Conservation (phyloP, 2,113 vertebrate species). For the Rhinoderma darwinii region DNA sequence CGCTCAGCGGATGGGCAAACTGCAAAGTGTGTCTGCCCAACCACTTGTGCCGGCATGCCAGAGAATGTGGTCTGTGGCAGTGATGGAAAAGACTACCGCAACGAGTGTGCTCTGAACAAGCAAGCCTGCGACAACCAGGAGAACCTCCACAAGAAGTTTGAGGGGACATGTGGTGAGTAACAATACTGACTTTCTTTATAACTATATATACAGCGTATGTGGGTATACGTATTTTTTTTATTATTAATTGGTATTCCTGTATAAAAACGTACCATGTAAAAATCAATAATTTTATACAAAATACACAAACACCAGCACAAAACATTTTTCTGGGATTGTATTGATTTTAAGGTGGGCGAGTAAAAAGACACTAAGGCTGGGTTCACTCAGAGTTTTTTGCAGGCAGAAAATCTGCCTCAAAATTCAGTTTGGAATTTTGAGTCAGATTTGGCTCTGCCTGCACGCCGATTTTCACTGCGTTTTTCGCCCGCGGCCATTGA, state of each 20-base stretch:
- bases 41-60: slow-evolving; percentile 72
- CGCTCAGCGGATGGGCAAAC: slow-evolving; percentile 83
- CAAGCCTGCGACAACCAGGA: slow-evolving; percentile 86
- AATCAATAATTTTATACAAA: not conserved
- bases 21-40: slow-evolving; percentile 87
- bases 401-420: too few relatives aligned
- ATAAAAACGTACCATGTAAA: not conserved
- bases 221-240: too few relatives aligned
- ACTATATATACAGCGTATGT: too few relatives aligned
- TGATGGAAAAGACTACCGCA: slow-evolving; percentile 87
- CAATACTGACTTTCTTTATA: too few relatives aligned
- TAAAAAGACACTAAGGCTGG: too few relatives aligned
- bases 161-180: slow-evolving; percentile 86
- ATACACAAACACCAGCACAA: not conserved
- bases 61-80: slow-evolving; percentile 85
- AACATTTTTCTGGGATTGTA: not conserved
- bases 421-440: too few relatives aligned
- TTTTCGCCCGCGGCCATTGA: too few relatives aligned
- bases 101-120: slow-evolving; percentile 85
- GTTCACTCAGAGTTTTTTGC: too few relatives aligned
- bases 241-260: not conserved
- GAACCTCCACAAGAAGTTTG: slow-evolving; percentile 85
- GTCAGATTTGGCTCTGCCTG: too few relatives aligned
- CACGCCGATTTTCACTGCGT: too few relatives aligned
- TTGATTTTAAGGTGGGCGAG: not conserved